Evolutionary conservation across 1,140 invertebrate genomes (phyloP).

Genomic region (Gonioctena quinquepunctata): DNA sequence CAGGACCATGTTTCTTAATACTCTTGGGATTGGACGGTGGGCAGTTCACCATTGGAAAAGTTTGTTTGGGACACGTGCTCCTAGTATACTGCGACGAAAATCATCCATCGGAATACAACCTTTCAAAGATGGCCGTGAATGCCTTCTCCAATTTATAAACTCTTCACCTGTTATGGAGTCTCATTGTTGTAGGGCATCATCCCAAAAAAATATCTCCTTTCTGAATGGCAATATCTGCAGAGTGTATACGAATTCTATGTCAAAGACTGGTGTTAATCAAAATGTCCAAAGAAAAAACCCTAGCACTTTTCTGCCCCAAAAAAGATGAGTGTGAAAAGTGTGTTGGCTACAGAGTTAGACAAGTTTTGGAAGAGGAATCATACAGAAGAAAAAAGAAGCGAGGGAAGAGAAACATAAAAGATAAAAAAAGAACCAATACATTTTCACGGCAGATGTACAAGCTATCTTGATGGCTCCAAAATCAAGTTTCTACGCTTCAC

Average conservation of each 20-base stretch:
- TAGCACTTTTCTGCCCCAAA: constrained; percentile 15
- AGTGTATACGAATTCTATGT: constrained; percentile 3
- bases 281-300: constrained; percentile 3
- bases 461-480: constrained; percentile 15
- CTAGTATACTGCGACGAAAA: background rate
- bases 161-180: constrained; percentile 1
- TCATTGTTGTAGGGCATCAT: constrained; percentile 3
- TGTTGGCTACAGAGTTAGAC: background rate
- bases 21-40: background rate
- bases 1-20: constrained; percentile 12
- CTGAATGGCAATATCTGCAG: background rate
- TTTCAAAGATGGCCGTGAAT: background rate
- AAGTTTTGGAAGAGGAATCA: constrained; percentile 15
- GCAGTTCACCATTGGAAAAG: background rate
- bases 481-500: background rate
- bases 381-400: constrained; percentile 10
- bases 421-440: background rate
- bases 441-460: constrained; percentile 20
- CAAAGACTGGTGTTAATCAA: constrained; percentile 8
- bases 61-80: background rate
- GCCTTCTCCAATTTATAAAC: constrained; percentile 1
- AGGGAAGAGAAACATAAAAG: background rate
- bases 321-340: constrained; percentile 24
- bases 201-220: constrained; percentile 1
- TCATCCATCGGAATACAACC: background rate